Evolutionary conservation across 2,113 vertebrate species (phyloP).

Genomic region (Glaucidium brasilianum): DNA sequence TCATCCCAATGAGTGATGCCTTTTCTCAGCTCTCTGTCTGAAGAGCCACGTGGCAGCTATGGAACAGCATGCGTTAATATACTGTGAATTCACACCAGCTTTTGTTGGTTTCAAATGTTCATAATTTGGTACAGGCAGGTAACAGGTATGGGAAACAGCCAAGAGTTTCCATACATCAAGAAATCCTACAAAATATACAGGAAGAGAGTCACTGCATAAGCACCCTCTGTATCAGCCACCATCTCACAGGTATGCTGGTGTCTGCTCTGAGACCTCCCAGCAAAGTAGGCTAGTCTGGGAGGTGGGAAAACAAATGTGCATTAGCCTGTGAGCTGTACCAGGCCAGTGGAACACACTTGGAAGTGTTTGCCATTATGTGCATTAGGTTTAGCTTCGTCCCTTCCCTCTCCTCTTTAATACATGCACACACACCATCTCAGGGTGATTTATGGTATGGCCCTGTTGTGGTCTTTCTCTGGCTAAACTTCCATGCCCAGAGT

Average conservation of each 20-base stretch:
- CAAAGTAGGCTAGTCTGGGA: background rate
- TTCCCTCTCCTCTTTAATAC: background rate
- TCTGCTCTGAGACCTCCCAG: background rate
- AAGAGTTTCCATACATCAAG: background rate
- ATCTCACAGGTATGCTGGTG: background rate
- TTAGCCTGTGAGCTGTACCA: background rate
- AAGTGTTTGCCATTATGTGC: background rate
- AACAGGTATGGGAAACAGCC: background rate
- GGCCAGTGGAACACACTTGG: background rate
- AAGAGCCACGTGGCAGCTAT: background rate
- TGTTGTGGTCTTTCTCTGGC: background rate
- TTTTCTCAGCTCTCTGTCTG: background rate
- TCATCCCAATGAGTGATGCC: background rate
- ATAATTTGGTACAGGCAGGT: background rate
- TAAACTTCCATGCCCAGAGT: background rate
- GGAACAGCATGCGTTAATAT: background rate
- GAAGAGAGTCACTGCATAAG: background rate
- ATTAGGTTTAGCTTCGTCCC: background rate
- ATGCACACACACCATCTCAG: background rate
- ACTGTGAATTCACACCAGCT: background rate
- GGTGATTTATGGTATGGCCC: background rate
- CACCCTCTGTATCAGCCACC: background rate
- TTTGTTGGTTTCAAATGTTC: background rate
- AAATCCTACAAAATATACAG: background rate
- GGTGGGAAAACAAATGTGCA: background rate